Evolutionary conservation across 2,888 invertebrate genomes (phyloP).

Genomic region (Trileptium ribeirensis): DNA sequence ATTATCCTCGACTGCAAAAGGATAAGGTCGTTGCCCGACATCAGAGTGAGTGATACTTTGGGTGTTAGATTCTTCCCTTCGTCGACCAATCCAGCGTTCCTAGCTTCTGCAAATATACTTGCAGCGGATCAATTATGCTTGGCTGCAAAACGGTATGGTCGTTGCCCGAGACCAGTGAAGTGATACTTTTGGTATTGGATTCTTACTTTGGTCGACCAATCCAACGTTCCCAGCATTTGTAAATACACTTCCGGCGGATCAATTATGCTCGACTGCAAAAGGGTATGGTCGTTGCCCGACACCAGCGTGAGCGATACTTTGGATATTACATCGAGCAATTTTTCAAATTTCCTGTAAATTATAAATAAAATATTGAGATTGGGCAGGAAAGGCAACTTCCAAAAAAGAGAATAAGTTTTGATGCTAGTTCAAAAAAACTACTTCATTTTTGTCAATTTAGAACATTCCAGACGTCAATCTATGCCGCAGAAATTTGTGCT

Average conservation of each 20-base stretch:
- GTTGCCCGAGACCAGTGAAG: background rate
- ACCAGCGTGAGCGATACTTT: background rate
- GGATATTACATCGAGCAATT: background rate
- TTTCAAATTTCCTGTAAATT: background rate
- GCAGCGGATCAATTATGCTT: background rate
- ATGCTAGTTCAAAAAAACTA: too few relatives aligned
- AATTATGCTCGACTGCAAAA: background rate
- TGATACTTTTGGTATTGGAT: background rate
- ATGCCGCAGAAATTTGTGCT: too few relatives aligned
- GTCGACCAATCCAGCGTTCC: background rate
- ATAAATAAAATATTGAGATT: too few relatives aligned
- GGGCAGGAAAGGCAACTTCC: too few relatives aligned
- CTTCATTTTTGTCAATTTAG: too few relatives aligned
- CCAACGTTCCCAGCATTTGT: background rate
- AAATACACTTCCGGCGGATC: background rate
- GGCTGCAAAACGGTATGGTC: background rate
- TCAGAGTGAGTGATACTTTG: background rate
- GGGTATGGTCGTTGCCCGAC: background rate
- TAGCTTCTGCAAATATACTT: background rate
- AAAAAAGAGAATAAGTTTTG: too few relatives aligned
- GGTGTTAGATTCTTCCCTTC: background rate
- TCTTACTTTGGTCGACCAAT: background rate
- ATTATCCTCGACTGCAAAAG: background rate
- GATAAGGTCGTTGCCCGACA: background rate
- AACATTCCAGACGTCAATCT: too few relatives aligned